phyloP scores from a whole-genome alignment of 2,797 vertebrate genomes.

The Hirundo rustica region DNA sequence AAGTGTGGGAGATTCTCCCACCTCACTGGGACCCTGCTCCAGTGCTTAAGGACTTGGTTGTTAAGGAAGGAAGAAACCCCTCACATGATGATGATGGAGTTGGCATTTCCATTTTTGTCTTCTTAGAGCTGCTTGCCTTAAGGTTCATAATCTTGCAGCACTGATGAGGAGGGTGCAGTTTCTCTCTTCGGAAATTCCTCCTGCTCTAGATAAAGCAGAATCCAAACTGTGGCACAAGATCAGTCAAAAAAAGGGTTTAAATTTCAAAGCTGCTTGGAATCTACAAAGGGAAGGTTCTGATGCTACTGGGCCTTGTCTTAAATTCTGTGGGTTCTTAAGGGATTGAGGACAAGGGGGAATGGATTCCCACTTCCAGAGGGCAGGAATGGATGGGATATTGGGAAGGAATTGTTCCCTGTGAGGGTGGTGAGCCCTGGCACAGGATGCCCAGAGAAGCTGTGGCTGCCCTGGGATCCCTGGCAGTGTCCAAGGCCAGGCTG shows the following conservation, averaged over 20 bases:
- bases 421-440: accelerated
- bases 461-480: neutral
- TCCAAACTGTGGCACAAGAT: neutral
- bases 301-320: neutral
- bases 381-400: accelerated
- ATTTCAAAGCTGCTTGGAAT: neutral
- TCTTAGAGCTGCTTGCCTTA: neutral
- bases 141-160: neutral
- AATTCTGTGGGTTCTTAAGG: neutral
- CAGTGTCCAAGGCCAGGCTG: neutral
- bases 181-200: neutral
- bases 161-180: neutral
- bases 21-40: neutral
- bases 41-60: neutral
- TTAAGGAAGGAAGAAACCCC: neutral
- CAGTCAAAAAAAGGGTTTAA: neutral
- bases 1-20: neutral
- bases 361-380: neutral
- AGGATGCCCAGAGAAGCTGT: neutral
- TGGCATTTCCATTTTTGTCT: neutral
- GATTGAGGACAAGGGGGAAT: neutral
- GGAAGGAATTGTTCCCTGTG: accelerated
- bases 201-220: neutral
- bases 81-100: accelerated
- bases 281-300: neutral